phyloP scores from a whole-genome alignment of 2,797 vertebrate genomes.

The Sebastes steindachneri region DNA sequence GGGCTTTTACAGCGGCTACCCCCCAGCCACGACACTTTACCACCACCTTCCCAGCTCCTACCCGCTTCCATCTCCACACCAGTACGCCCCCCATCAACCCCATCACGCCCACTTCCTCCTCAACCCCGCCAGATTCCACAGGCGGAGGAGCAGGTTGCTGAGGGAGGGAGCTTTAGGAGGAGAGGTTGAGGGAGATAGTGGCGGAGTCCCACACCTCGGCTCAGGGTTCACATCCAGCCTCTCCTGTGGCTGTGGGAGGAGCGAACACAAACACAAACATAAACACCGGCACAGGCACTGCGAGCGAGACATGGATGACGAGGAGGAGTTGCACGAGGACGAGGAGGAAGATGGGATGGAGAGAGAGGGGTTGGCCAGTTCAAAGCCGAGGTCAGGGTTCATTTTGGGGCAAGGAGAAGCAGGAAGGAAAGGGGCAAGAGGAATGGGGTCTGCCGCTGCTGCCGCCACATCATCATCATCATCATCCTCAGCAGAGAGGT shows the following conservation, averaged over 20 bases:
- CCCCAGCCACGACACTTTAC: conserved; percentile 87
- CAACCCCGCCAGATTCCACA: conserved; percentile 95
- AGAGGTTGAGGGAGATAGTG: conserved; percentile 80
- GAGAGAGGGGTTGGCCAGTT: conserved; percentile 43
- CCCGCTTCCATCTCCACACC: conserved; percentile 85
- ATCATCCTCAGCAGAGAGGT: conserved; percentile 83
- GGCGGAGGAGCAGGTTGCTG: conserved; percentile 92
- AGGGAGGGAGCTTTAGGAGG: conserved; percentile 84
- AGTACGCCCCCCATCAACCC: conserved; percentile 87
- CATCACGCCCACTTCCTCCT: conserved; percentile 94
- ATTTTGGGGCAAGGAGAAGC: conserved; percentile 54
- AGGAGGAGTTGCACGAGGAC: conserved; percentile 66
- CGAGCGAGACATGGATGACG: conserved; percentile 83
- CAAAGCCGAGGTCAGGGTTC: conserved; percentile 67
- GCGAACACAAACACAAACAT: conserved; percentile 87
- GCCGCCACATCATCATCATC: conserved; percentile 78
- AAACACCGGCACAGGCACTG: conserved; percentile 93
- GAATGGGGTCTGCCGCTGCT: conserved; percentile 63
- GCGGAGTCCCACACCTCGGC: conserved; percentile 78
- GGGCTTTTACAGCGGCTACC: conserved; percentile 93
- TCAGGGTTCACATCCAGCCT: conserved; percentile 89
- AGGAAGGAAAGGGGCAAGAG: conserved; percentile 61
- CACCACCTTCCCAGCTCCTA: conserved; percentile 89
- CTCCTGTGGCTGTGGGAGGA: conserved; percentile 90
- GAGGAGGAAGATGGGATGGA: conserved; percentile 64